These are phyloP conservation scores for Pteropus alecto DNA, from an alignment of 2,113 vertebrate species.

Conservation along the genomic window DNA sequence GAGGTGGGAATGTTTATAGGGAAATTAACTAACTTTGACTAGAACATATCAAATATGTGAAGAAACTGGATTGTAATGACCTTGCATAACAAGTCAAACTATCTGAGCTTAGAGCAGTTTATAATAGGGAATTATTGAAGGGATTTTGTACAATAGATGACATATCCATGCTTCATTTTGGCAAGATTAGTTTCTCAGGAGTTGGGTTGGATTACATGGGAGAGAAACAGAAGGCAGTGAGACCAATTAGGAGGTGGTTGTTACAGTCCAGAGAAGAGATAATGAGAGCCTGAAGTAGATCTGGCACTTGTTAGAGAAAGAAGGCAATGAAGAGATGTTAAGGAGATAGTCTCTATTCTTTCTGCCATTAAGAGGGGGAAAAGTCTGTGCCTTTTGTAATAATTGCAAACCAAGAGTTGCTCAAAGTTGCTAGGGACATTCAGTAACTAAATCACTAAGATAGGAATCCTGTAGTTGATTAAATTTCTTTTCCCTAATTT, in stretches of 20 bases:
- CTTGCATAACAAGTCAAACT: neutral
- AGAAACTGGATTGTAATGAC: neutral
- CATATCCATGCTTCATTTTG: neutral
- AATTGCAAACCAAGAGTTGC: conserved; percentile 3
- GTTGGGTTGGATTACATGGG: neutral
- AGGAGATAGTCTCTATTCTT: neutral
- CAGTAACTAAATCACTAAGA: conserved; percentile 32
- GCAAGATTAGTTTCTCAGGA: neutral
- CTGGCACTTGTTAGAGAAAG: neutral
- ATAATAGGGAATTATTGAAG: neutral
- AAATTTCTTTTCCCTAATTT: neutral
- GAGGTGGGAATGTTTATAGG: neutral
- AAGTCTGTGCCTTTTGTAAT: neutral
- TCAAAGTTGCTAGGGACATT: neutral
- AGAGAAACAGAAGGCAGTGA: conserved; percentile 20
- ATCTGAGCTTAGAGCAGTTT: neutral
- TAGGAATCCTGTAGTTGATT: neutral
- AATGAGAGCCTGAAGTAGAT: conserved; percentile 10
- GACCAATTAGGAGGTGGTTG: neutral
- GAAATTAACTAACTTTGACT: neutral
- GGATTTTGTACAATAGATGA: neutral
- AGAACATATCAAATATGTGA: neutral
- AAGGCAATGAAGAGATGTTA: neutral
- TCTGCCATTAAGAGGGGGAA: neutral
- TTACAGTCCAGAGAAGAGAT: conserved; percentile 4